Base-by-base conservation (phyloP, 2,797 vertebrate genomes). In the Melanotaenia boesemani region DNA sequence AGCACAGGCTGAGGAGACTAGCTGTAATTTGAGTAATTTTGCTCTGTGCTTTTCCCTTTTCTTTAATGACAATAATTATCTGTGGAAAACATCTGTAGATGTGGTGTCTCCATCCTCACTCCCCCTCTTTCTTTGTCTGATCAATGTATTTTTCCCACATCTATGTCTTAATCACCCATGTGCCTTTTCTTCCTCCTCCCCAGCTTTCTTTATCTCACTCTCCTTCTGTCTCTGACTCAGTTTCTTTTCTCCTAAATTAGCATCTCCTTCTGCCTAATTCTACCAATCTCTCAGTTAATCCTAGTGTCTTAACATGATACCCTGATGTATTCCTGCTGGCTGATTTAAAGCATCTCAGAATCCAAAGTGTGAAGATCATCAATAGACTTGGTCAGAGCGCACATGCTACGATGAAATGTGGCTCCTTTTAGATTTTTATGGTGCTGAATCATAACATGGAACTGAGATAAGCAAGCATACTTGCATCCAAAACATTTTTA, bases 21-120 rank as follows among this genome's bases (percentile, higher is more conserved):
- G 68, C 70, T 66, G 79, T 91, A 84, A 93, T 94, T 90, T 87
- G 67, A 70, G 82, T 89, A 81, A 87, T 90, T 88, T 81, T 79
- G 71, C 22, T 63, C 26, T 2, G n/a, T 4, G 36, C 66, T 69
- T 86, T 76, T 72, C 69, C 28, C 66, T 80, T 81, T 86, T 58
- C 82, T 86, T 82, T 88, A 91, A 93, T 90, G 85, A 90, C 85
- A 85, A 86, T 89, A 88, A 90, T 93, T 88, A 91, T 83, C 83
- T 41, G 60, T 76, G 73, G 73, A 84, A 93, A 92, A 90, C 86
- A 91, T 82, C 83, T 86, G 88, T 70, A 81, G 77, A 82, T 63
- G 70, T 62, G 63, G 72, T 80, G 39, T 64, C 60, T 68, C 48
- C 52, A 37, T 46, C 67, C 58, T 63, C 55, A 26, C 46, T 70